phyloP scores from a whole-genome alignment of 2,888 invertebrate genomes.

The Neocrepidodera transversa region DNA sequence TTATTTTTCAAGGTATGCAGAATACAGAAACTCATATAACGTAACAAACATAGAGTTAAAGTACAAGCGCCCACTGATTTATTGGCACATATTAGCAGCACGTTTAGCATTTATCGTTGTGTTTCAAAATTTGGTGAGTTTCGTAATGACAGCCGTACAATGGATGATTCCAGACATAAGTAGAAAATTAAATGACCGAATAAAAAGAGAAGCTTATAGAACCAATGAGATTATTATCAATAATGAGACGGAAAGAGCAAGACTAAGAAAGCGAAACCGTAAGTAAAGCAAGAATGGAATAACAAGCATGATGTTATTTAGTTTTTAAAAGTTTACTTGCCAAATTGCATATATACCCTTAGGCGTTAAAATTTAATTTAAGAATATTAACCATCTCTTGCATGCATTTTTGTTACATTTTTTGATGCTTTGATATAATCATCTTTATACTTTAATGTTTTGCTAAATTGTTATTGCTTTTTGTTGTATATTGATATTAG shows the following conservation, averaged over 20 bases:
- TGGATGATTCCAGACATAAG: conserved; percentile 83
- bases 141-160: conserved; percentile 74
- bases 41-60: conserved; percentile 60
- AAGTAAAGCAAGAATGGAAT: conserved; percentile 30
- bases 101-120: conserved; percentile 78
- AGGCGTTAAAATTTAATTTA: no score
- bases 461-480: no score
- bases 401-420: no score
- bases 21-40: conserved; percentile 70
- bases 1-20: conserved; percentile 69
- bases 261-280: conserved; percentile 39
- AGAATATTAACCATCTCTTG: no score
- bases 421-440: no score
- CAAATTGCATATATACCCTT: no score
- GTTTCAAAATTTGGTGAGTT: conserved; percentile 80
- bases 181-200: conserved; percentile 71
- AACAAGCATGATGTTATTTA: no score
- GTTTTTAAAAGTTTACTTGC: no score
- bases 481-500: no score
- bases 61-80: conserved; percentile 71
- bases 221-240: conserved; percentile 78
- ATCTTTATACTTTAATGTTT: no score
- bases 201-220: conserved; percentile 75
- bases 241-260: conserved; percentile 68
- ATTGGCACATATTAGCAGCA: conserved; percentile 78